Percentiles rank a stretch among this genome's conserved stretches.
Conservation (phyloP, 2,797 vertebrate genomes). For the Halcyon smyrnensis region DNA sequence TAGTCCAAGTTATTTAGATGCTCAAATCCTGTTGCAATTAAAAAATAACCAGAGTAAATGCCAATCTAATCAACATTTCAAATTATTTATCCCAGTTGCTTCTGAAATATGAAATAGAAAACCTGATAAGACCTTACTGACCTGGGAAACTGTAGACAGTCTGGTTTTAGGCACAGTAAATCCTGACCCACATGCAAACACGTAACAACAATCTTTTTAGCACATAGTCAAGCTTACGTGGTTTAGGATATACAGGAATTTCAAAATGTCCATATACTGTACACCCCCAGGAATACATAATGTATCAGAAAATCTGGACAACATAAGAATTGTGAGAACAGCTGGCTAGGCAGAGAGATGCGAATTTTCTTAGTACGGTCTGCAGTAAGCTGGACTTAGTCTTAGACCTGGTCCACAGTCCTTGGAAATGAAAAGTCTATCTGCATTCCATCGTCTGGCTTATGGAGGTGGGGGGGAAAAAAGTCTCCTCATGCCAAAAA, state of each 20-base stretch:
- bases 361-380: neutral
- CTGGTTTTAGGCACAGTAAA: neutral
- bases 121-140: neutral
- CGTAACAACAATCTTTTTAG: neutral
- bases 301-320: neutral
- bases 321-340: neutral
- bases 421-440: neutral
- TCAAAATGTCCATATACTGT: neutral
- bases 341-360: neutral
- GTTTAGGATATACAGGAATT: neutral
- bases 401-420: neutral
- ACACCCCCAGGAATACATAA: neutral
- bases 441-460: neutral
- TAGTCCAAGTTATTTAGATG: neutral
- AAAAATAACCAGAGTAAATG: neutral
- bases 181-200: neutral
- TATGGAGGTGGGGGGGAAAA: rapidly evolving
- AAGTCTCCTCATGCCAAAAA: neutral
- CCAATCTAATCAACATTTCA: neutral
- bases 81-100: neutral
- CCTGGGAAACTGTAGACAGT: neutral
- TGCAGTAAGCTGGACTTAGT: neutral
- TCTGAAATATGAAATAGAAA: neutral
- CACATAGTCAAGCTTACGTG: rapidly evolving
- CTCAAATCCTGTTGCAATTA: neutral